Evolutionary conservation across 2,797 vertebrate species (phyloP), one percentile per base, ranked within the genome.

Genomic region (Sus cebifrons): DNA sequence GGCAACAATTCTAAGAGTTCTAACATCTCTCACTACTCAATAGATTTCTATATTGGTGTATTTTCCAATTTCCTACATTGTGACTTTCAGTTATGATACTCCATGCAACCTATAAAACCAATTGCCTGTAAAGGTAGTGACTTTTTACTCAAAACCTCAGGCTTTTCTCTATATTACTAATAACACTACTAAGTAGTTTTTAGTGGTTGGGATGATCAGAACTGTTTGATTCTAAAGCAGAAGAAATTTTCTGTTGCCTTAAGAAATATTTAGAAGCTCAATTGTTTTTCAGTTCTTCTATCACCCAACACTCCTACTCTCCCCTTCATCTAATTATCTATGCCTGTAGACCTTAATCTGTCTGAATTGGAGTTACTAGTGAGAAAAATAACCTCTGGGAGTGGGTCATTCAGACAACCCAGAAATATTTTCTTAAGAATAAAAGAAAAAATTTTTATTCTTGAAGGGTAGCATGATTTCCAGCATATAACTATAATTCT

Each of bases 391-490:
- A 73, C 16, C 5, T 65, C 64, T 56, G 5, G 5, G 65, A 77
- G 27, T 0, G 68, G 23, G 2, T 70, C 21, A 95, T 56, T 87
- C 18, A 96, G 58, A 71, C 27, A 79, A 58, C 21, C 52, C 6
- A 85, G n/a, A 90, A 78, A 58, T 77, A 73, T 73, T 75, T 75
- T 86, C 36, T 52, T 78, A 78, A 77, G 40, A 84, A 71, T 58
- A 0, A 56, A 85, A 95, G 6, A 64, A 91, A 77, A 70, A 74
- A 64, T 68, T 23, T 1, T 77, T 1, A 82, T 32, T 79, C 9
- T 71, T 92, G 73, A 92, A 44, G 6, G 40, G 23, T 44, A 40
- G 25, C 9, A 83, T 49, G 68, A 78, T 83, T 93, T 89, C 86
- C 1, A 84, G 23, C 27, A 84, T 65, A 84, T 74, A 89, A 89